Evolutionary conservation across 2,113 vertebrate species (phyloP), one percentile per base, ranked within the genome.

Genomic region (Peromyscus polionotus): DNA sequence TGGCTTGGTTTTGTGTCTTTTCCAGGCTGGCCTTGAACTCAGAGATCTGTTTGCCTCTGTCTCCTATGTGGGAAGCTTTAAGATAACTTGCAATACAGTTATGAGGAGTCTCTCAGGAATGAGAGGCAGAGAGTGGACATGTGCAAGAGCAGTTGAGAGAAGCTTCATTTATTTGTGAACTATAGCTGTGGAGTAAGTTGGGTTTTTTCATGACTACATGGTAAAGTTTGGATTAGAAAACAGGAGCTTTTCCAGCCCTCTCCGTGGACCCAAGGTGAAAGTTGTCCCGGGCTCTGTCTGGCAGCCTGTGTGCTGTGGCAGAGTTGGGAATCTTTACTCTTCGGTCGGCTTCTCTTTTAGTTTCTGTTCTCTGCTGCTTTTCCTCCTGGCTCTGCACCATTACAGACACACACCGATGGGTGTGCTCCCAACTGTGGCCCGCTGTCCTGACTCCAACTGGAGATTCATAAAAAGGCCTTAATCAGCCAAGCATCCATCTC

Each of bases 401-500:
- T 31, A 45, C 20, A 22, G 33, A 42, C 5, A 24, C 63, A 76
- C 0, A 3, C 8, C 0, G 1, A 1, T 77, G 72, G 20, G n/a
- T 45, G 24, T 67, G 20, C 19, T 9, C 73, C 51, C 61, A n/a
- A 3, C 28, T 5, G 5, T 33, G 65, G n/a, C 10, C n/a, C 20
- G 9, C 54, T 80, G 36, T 42, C 36, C 2, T 75, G 22, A 48
- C 51, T 94, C 57, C 59, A 72, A 8, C 28, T 3, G 63, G 92
- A 91, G 54, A 28, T 45, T 89, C 54, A 36, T 93, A 24, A 93
- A 57, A 96, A 96, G 63, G 11, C 16, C 51, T 73, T 72, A 31
- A 81, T 76, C 42, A 93, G 85, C 22, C 31, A 84, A 75, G 75
- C 0, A 7, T 67, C 31, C 42, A 59, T 31, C 90, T 28, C 77